Evolutionary conservation across 2,113 vertebrate species (phyloP), one percentile per base, ranked within the genome.

Genomic region (Sula dactylatra): DNA sequence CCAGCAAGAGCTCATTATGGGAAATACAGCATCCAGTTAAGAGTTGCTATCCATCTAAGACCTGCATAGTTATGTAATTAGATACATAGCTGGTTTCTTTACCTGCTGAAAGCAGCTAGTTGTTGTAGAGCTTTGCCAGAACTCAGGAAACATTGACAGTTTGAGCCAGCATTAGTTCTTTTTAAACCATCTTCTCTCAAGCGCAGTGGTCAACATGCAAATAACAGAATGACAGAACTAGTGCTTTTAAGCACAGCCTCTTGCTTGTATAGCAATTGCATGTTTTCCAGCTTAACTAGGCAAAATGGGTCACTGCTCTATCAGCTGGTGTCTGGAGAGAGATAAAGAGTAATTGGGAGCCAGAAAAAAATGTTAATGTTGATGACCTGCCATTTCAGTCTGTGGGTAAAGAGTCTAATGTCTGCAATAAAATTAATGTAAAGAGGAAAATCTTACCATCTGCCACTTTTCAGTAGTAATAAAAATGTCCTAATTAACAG

Each of bases 221-320:
- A 16, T 11, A 78, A 45, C 52, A 78, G 69, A 55, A 77, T 0
- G 0, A 31, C 65, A 90, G 55, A 79, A 78, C 31, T 72, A 36
- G 71, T 79, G 81, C 77, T 91, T 64, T 77, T 69, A 52, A 92
- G 65, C 72, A 72, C 49, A 80, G 76, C 58, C 42, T 70, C 36
- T 49, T 92, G 40, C 82, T 45, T 92, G 54, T 54, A 13, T 27
- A 65, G 93, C 82, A 86, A 24, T 73, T 88, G 54, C 42, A 47
- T 67, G 80, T 89, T 94, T 94, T 92, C 79, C 93, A 94, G 95
- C 95, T 94, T 94, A 90, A 95, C 85, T 59, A 84, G 82, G 91
- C 96, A 97, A 97, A 98, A 96, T 96, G 92, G 97, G 97, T 97
- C 96, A 97, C 58, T 94, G 92, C 84, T 94, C 34, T 73, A 91